Percentiles rank a stretch among this genome's conserved stretches.
These are phyloP conservation scores for Sardinella longiceps DNA, from an alignment of 2,797 vertebrate genomes.

Conservation along the genomic window DNA sequence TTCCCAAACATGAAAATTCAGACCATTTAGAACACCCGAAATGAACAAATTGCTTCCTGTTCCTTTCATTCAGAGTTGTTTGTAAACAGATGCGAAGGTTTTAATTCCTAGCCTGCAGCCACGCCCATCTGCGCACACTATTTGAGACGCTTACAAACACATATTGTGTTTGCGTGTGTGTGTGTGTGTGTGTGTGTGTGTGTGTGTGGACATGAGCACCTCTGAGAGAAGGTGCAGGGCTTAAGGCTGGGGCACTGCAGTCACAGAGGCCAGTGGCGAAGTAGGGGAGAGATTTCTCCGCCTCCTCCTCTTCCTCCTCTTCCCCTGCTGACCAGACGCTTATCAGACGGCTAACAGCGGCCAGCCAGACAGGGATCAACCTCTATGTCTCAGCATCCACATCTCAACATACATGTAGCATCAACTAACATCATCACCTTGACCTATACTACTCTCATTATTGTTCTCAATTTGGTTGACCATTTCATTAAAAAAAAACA, in stretches of 20 bases:
- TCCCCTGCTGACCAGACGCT: neutral
- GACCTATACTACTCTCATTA: slow-evolving; percentile 27
- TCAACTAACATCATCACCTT: slow-evolving; percentile 12
- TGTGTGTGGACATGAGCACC: neutral
- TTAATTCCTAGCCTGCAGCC: slow-evolving; percentile 36
- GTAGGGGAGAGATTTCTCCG: slow-evolving; percentile 23
- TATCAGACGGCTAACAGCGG: slow-evolving; percentile 34
- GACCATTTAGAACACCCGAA: neutral
- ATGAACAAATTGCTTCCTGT: slow-evolving; percentile 13
- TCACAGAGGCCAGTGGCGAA: slow-evolving; percentile 48
- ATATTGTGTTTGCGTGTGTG: slow-evolving; percentile 45
- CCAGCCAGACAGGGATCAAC: slow-evolving; percentile 52
- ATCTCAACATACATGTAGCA: neutral
- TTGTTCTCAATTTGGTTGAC: slow-evolving; percentile 31
- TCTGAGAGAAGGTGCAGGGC: neutral
- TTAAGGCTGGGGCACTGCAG: slow-evolving; percentile 33
- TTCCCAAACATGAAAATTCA: neutral
- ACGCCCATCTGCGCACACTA: neutral
- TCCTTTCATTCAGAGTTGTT: slow-evolving; percentile 54
- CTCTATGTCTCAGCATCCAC: slow-evolving; percentile 55
- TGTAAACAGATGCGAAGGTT: slow-evolving; percentile 44
- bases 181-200: slow-evolving; percentile 40
- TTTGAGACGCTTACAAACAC: slow-evolving; percentile 29
- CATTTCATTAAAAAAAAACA: too few species aligned
- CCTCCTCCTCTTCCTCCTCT: too few species aligned